These are phyloP conservation scores for Centroberyx gerrardi DNA, from an alignment of 2,797 vertebrate species.

Conservation along the genomic window DNA sequence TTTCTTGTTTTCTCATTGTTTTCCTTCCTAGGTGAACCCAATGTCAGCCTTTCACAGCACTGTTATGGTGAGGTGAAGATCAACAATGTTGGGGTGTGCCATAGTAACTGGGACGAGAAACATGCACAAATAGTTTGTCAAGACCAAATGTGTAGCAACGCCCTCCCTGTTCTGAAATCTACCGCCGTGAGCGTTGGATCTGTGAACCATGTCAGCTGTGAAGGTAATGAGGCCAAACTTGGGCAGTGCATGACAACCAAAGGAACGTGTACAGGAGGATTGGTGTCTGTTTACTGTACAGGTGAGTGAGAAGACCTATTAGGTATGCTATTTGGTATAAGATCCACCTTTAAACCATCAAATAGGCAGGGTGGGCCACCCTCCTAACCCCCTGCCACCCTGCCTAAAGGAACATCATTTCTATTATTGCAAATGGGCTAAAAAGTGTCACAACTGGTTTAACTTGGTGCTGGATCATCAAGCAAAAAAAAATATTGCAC, in stretches of 20 bases:
- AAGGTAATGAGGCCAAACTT: conserved; percentile 20
- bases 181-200: too few relatives aligned
- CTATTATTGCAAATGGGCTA: too few relatives aligned
- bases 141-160: neutral
- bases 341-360: too few relatives aligned
- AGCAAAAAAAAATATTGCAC: too few relatives aligned
- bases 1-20: neutral
- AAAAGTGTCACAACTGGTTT: too few relatives aligned
- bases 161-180: conserved; percentile 3
- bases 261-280: accelerated
- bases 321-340: neutral
- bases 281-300: conserved; percentile 62
- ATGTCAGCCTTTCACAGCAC: too few relatives aligned
- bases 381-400: too few relatives aligned
- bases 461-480: too few relatives aligned
- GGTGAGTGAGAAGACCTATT: conserved; percentile 56
- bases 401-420: too few relatives aligned
- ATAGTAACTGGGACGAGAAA: accelerated
- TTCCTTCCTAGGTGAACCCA: conserved; percentile 33
- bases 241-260: conserved; percentile 65
- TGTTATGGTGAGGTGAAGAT: conserved; percentile 61
- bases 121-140: conserved; percentile 61
- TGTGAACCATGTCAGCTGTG: conserved; percentile 55
- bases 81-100: neutral
- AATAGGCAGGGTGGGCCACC: too few relatives aligned